Conservation (phyloP, 2,797 vertebrate genomes). For the Distichodus sexfasciatus region DNA sequence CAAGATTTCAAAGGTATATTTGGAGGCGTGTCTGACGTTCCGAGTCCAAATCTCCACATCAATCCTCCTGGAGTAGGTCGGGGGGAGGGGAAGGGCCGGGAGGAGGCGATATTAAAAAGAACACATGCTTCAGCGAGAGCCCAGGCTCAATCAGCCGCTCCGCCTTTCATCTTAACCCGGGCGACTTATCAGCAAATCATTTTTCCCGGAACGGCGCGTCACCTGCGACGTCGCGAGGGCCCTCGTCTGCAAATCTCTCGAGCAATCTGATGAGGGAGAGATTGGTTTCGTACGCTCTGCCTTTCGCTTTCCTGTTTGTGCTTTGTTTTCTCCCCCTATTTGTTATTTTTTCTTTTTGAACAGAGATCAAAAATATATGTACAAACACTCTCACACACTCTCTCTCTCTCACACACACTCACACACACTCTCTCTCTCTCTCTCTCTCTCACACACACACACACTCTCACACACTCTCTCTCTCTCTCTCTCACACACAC, state of each 20-base stretch:
- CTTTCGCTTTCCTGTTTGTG: too few relatives aligned
- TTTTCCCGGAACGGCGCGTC: neutral
- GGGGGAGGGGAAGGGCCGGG: neutral
- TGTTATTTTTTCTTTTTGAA: slow-evolving; percentile 1
- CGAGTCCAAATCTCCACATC: neutral
- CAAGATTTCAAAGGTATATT: neutral
- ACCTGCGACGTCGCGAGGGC: neutral
- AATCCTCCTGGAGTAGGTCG: neutral
- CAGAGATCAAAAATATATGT: neutral
- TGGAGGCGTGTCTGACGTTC: neutral
- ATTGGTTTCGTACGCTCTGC: slow-evolving; percentile 1
- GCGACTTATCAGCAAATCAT: slow-evolving; percentile 15
- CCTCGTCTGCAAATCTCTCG: neutral
- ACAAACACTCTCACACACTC: neutral
- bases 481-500: too few relatives aligned
- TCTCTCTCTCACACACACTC: too few relatives aligned
- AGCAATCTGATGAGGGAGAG: slow-evolving; percentile 1
- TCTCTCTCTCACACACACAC: too few relatives aligned
- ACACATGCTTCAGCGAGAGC: neutral
- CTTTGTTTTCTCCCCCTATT: neutral
- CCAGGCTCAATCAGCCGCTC: neutral
- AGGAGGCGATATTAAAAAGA: slow-evolving; percentile 14
- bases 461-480: too few relatives aligned
- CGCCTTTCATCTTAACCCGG: slow-evolving; percentile 24
- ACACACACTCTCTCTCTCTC: too few relatives aligned